phyloP scores from a whole-genome alignment of 2,797 vertebrate genomes.

The Myripristis jacobus region DNA sequence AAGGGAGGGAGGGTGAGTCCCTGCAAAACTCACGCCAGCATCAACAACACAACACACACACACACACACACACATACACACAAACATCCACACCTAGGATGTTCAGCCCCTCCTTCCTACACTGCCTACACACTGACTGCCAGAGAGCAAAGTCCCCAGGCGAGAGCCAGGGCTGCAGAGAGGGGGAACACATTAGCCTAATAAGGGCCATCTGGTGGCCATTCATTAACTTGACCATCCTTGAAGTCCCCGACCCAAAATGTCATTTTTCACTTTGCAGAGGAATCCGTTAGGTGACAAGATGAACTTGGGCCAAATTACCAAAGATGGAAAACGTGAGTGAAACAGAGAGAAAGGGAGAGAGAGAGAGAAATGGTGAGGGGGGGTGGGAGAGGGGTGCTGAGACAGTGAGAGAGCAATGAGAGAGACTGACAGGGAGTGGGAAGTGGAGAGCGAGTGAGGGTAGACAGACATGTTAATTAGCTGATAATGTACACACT shows the following conservation, averaged over 20 bases:
- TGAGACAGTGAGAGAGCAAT: constrained; percentile 1
- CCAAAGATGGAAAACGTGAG: constrained; percentile 69
- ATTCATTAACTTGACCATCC: constrained; percentile 88
- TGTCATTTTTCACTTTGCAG: constrained; percentile 84
- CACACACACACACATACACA: constrained; percentile 17
- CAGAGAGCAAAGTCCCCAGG: constrained; percentile 75
- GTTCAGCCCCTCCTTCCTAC: constrained; percentile 18
- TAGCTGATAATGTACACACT: constrained; percentile 53
- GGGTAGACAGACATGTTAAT: constrained; percentile 58
- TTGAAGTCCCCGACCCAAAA: constrained; percentile 83
- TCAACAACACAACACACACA: constrained; percentile 10
- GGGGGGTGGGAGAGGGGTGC: constrained; percentile 7
- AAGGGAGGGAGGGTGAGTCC: not conserved
- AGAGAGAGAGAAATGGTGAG: constrained; percentile 15
- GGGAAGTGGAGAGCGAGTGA: constrained; percentile 22
- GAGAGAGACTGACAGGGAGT: constrained; percentile 23
- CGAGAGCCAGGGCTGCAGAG: constrained; percentile 74
- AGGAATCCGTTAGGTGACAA: constrained; percentile 75
- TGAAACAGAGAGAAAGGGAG: constrained; percentile 30
- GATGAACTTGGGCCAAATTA: constrained; percentile 77
- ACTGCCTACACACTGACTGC: constrained; percentile 46
- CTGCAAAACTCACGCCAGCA: not conserved
- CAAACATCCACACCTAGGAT: constrained; percentile 11
- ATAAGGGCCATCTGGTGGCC: constrained; percentile 88
- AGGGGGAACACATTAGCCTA: constrained; percentile 85